These are phyloP conservation scores for Athalia circularis DNA, from an alignment of 2,888 invertebrate species.

Conservation along the genomic window DNA sequence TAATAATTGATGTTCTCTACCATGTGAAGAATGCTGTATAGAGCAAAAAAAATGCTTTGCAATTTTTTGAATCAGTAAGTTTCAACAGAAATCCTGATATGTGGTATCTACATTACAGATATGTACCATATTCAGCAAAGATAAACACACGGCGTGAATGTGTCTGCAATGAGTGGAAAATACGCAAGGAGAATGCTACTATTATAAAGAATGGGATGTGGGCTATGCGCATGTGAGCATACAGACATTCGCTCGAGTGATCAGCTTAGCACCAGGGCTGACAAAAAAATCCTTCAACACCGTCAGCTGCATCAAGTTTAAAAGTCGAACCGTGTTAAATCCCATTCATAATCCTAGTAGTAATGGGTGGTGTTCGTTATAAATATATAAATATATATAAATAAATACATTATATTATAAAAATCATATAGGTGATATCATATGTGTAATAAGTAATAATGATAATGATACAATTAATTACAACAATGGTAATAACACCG, in stretches of 20 bases:
- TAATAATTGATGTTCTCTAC: too few relatives aligned
- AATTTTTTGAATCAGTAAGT: background rate
- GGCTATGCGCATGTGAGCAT: constrained; percentile 57
- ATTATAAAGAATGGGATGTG: constrained; percentile 65
- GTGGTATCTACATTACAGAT: constrained; percentile 63
- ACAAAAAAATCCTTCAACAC: constrained; percentile 23
- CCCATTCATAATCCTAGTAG: constrained; percentile 73
- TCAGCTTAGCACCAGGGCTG: constrained; percentile 23
- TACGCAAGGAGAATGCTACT: constrained; percentile 46
- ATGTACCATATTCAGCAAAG: constrained; percentile 70
- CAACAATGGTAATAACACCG: constrained; percentile 57
- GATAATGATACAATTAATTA: constrained; percentile 61
- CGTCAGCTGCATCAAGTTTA: constrained; percentile 26
- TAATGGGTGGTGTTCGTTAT: constrained; percentile 74
- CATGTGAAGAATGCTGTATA: too few relatives aligned
- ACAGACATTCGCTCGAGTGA: constrained; percentile 63
- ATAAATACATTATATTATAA: constrained; percentile 68
- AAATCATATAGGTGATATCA: constrained; percentile 71
- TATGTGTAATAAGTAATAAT: constrained; percentile 70
- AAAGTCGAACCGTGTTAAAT: constrained; percentile 53
- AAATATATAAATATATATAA: constrained; percentile 70
- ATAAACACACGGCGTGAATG: constrained; percentile 65
- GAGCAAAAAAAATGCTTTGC: too few relatives aligned
- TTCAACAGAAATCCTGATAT: constrained; percentile 5
- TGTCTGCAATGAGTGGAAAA: constrained; percentile 66